phyloP scores from a whole-genome alignment of 2,113 vertebrate genomes.

The Chauna torquata region DNA sequence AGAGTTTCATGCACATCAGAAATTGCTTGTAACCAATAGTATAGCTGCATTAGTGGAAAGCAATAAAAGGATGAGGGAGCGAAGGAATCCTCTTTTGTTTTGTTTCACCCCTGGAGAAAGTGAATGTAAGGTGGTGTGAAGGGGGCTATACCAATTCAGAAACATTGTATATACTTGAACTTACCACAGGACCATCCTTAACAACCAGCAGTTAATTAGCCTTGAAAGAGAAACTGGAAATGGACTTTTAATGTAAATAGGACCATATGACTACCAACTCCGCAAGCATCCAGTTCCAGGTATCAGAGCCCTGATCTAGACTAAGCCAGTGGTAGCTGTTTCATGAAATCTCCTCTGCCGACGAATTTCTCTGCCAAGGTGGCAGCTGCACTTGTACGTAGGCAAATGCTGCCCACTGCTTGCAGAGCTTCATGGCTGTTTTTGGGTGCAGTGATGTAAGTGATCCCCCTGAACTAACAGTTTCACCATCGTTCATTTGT shows the following conservation, averaged over 20 bases:
- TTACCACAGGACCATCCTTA: not conserved
- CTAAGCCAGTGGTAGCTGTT: not conserved
- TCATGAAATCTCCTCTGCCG: not conserved
- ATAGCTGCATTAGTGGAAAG: conserved; percentile 17
- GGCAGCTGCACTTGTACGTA: rapidly evolving
- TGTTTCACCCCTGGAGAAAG: not conserved
- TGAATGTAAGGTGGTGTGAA: not conserved
- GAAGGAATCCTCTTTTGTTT: not conserved
- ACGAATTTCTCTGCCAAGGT: not conserved
- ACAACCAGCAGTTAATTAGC: not conserved
- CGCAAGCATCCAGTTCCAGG: not conserved
- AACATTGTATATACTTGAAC: not conserved
- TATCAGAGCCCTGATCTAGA: not conserved
- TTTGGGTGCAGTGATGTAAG: not conserved
- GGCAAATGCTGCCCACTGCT: not conserved
- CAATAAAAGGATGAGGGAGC: not conserved
- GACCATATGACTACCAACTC: not conserved
- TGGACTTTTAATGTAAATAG: not conserved
- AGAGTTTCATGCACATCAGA: conserved; percentile 1
- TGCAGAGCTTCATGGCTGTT: not conserved
- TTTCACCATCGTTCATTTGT: not conserved
- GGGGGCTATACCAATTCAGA: not conserved
- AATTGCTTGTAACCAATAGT: not conserved
- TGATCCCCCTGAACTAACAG: not conserved
- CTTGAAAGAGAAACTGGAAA: not conserved